Evolutionary conservation across 92 coral and sea anemone species (phyloP), one percentile per base, ranked within the genome.

Genomic region (Epizoanthus ramosus): DNA sequence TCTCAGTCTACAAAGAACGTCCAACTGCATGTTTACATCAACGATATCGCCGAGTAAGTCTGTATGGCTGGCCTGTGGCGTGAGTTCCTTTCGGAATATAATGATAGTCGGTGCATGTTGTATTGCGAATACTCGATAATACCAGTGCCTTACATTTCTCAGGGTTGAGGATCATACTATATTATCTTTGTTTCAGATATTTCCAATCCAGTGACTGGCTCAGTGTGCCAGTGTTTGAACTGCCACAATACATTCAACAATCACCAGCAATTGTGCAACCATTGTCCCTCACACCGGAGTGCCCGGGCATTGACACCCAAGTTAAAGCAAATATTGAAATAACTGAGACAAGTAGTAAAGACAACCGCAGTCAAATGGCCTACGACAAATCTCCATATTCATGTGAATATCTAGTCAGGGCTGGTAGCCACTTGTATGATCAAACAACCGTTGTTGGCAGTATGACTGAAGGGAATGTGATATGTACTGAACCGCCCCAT

Each of bases 161-260:
- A 28, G 31, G 31, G 31, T 28, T 28, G 31, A 28, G 31, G 31
- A 37, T 37, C 43, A 37, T 37, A 37, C 5, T 37, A 37, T 50
- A 9, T 12, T 50, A 9, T 50, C 15, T 50, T 50, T 77, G 17
- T 81, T 41, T 57, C 81, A 93, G 97, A 85, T 93, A 93, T 80
- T 73, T 80, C n/a, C 92, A 91, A 80, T 74, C 86, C 19, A 87
- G 63, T 43, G 90, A 86, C 69, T 88, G 94, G 85, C 83, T 81
- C 59, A 86, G 57, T 47, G 94, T 74, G 24, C 90, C 98, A 52
- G 87, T 89, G 54, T 91, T 89, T 84, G 98, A 89, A 63, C 83
- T 91, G 39, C 98, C 92, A 52, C 86, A 88, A 52, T 84, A 83
- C 73, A 47, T 82, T 57, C 79, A 65, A 69, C 75, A 81, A 58